Conservation (phyloP, 2,113 vertebrate genomes). For the Philantomba maxwellii region DNA sequence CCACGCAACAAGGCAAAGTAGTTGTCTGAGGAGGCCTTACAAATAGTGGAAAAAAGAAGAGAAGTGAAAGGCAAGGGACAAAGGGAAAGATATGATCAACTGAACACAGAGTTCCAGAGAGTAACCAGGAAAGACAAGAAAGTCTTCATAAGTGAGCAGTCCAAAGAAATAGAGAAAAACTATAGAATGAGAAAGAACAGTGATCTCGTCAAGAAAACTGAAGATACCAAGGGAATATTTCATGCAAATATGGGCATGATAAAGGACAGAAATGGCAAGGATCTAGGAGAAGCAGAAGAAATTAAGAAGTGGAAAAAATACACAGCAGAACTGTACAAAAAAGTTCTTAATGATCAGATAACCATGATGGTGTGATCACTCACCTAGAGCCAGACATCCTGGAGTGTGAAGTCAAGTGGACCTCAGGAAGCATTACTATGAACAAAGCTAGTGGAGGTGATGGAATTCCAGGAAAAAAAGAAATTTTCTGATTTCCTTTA, state of each 20-base stretch:
- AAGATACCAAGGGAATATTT: background rate
- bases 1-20: background rate
- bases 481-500: background rate
- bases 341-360: background rate
- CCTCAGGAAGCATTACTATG: background rate
- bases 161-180: background rate
- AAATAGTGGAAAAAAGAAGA: background rate
- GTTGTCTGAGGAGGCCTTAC: background rate
- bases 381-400: background rate
- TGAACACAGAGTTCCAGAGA: background rate
- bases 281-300: background rate
- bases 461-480: background rate
- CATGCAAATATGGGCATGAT: background rate
- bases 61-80: background rate
- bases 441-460: background rate
- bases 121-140: background rate
- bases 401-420: background rate
- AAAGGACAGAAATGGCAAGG: background rate
- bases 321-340: background rate
- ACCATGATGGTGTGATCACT: background rate
- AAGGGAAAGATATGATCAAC: background rate
- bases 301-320: background rate
- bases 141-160: background rate
- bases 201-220: background rate
- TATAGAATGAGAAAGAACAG: background rate